A percentile compares a stretch with the other conserved stretches of the same genome.
phyloP scores from a whole-genome alignment of 2,113 vertebrate species.

The Podilymbus podiceps region DNA sequence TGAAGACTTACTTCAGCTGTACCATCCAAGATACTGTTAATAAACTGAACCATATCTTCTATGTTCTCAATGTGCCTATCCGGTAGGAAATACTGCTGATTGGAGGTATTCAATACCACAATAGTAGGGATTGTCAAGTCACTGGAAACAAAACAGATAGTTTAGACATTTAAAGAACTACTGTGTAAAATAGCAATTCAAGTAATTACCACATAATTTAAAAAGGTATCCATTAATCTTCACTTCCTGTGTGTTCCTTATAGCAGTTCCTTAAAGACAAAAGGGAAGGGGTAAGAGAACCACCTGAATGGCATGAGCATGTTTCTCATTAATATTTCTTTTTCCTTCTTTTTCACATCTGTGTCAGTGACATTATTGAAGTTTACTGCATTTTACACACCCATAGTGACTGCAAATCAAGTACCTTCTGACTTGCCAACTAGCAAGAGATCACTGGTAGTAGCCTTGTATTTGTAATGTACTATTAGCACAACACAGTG shows the following conservation, averaged over 20 bases:
- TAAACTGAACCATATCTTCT: slow-evolving; percentile 92
- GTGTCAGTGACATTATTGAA: background rate
- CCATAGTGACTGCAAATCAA: background rate
- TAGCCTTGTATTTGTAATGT: background rate
- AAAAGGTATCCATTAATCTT: background rate
- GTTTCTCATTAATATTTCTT: background rate
- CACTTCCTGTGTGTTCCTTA: background rate
- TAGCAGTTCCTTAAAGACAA: background rate
- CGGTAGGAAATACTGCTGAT: slow-evolving; percentile 95
- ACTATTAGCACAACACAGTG: background rate
- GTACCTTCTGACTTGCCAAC: background rate
- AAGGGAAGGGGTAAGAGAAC: background rate
- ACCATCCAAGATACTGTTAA: slow-evolving; percentile 89
- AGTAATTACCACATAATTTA: background rate
- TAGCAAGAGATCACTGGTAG: background rate
- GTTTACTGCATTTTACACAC: background rate
- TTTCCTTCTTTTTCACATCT: background rate
- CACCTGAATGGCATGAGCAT: background rate
- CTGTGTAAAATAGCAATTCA: background rate
- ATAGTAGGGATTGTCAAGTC: slow-evolving; percentile 90
- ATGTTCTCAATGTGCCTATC: slow-evolving; percentile 77
- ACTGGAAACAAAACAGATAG: slow-evolving; percentile 70
- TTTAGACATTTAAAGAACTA: background rate
- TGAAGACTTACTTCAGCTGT: slow-evolving; percentile 81
- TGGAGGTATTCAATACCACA: slow-evolving; percentile 95